Evolutionary conservation across 2,113 vertebrate species (phyloP).

Genomic region (Geococcyx californianus): DNA sequence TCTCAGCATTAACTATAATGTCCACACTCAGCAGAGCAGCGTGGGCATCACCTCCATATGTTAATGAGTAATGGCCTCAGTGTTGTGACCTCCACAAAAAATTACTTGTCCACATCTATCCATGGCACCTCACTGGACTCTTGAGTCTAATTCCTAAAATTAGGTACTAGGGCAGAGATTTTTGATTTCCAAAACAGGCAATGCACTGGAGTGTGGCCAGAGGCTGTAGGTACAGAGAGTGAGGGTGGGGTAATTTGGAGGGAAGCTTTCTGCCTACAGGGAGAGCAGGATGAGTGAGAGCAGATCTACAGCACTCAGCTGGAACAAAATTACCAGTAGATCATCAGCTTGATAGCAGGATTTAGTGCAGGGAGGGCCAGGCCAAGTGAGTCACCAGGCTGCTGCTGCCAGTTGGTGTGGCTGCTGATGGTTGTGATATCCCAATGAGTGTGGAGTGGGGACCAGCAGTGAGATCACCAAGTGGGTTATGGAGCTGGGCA

Average conservation of each 20-base stretch:
- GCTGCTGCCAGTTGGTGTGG: neutral
- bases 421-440: constrained; percentile 25
- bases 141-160: constrained; percentile 27
- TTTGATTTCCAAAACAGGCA: constrained; percentile 48
- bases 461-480: neutral
- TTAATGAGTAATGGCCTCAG: neutral
- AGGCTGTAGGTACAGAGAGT: neutral
- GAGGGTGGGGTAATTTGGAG: constrained; percentile 45
- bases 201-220: constrained; percentile 51
- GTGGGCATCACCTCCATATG: neutral
- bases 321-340: constrained; percentile 33
- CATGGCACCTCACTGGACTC: neutral
- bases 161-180: constrained; percentile 51
- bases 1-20: neutral
- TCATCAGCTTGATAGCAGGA: constrained; percentile 53
- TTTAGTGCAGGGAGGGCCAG: neutral
- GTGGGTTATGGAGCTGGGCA: neutral
- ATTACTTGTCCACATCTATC: neutral
- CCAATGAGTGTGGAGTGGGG: neutral
- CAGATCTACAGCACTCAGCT: constrained; percentile 33
- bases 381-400: neutral
- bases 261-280: constrained; percentile 65
- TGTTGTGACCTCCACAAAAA: neutral
- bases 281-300: constrained; percentile 47
- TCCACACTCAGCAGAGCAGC: neutral